A percentile compares a stretch with the other conserved stretches of the same genome.
phyloP scores from a whole-genome alignment of 2,113 vertebrate genomes.

The Neomonachus schauinslandi region DNA sequence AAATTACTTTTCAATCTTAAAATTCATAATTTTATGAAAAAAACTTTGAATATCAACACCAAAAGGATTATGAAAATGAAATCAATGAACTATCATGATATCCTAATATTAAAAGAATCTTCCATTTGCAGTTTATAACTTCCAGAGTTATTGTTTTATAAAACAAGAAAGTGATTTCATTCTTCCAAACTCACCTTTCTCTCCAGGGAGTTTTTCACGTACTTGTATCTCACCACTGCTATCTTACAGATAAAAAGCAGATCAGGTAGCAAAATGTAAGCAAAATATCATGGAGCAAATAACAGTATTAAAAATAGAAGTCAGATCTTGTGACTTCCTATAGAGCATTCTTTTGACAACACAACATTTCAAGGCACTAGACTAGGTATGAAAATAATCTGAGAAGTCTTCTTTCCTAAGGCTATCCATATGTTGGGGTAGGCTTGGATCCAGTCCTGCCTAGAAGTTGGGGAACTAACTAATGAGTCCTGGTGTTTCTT shows the following conservation, averaged over 20 bases:
- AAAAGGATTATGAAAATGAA: not conserved
- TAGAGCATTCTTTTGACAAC: not conserved
- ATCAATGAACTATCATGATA: not conserved
- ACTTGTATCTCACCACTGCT: not conserved
- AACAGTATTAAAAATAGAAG: slow-evolving; percentile 9
- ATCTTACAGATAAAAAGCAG: not conserved
- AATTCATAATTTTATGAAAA: slow-evolving; percentile 7
- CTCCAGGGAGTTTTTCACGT: not conserved
- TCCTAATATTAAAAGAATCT: not conserved
- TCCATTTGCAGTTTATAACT: not conserved
- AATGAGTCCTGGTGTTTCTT: slow-evolving; percentile 72
- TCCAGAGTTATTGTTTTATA: not conserved
- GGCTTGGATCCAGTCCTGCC: slow-evolving; percentile 73
- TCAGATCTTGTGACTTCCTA: slow-evolving; percentile 30
- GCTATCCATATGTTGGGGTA: slow-evolving; percentile 73
- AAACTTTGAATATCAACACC: not conserved
- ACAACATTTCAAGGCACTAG: slow-evolving; percentile 42
- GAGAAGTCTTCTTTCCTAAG: slow-evolving; percentile 62
- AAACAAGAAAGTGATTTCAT: not conserved
- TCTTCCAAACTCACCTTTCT: not conserved
- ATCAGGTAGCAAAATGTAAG: not conserved
- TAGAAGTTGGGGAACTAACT: slow-evolving; percentile 65
- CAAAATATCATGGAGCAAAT: not conserved
- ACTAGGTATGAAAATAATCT: not conserved
- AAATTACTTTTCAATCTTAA: not conserved